phyloP scores from a whole-genome alignment of 2,888 invertebrate species.

The Lamellibrachia satsuma region DNA sequence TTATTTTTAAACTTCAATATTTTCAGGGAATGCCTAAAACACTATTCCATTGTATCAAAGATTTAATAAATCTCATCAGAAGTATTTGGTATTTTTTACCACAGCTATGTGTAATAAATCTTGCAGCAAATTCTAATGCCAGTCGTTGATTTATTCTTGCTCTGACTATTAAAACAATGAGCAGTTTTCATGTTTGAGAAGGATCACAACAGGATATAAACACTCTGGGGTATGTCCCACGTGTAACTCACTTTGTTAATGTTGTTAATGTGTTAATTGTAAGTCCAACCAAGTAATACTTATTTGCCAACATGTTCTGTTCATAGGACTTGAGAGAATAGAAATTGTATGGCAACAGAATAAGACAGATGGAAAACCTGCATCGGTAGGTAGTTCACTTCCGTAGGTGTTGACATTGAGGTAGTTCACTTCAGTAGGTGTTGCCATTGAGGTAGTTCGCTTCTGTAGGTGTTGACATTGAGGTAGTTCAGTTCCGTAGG shows the following conservation, averaged over 20 bases:
- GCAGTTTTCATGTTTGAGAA: background rate
- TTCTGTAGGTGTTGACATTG: background rate
- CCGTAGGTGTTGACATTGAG: background rate
- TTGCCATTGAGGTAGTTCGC: background rate
- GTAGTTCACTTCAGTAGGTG: background rate
- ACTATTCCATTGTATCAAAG: too few species aligned
- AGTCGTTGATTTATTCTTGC: too few species aligned
- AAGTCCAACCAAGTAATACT: background rate
- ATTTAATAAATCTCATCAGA: too few species aligned
- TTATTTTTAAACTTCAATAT: too few species aligned
- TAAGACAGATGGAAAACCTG: constrained; percentile 50
- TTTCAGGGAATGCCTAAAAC: too few species aligned
- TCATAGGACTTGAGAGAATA: constrained; percentile 54
- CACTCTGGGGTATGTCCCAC: background rate
- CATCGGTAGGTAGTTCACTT: constrained; percentile 44
- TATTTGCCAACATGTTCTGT: constrained; percentile 18
- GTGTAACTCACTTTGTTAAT: background rate
- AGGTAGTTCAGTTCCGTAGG: background rate
- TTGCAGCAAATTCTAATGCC: too few species aligned
- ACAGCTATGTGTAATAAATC: too few species aligned
- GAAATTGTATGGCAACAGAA: constrained; percentile 57
- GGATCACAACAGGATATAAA: background rate
- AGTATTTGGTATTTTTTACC: too few species aligned
- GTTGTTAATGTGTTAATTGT: background rate
- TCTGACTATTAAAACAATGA: too few species aligned